These are phyloP conservation scores for Geodia barretti DNA, from an alignment of 37 sponge, comb jelly and placozoan genomes.

Conservation along the genomic window DNA sequence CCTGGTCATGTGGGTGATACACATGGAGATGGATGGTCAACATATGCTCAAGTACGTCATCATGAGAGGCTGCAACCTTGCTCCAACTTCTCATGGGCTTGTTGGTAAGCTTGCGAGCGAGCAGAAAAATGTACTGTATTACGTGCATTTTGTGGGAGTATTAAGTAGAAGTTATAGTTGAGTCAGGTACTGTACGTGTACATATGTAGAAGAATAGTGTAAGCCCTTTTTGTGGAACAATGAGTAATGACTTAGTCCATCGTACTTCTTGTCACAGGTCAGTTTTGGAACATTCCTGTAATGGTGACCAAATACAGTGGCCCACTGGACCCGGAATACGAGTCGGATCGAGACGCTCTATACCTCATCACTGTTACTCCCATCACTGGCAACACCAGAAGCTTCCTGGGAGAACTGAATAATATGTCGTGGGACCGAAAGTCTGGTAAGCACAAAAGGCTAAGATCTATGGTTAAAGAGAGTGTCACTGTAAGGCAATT, in stretches of 20 bases:
- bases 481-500: too few relatives aligned
- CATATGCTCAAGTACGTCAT: constrained; percentile 24
- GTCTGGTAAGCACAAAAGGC: background rate
- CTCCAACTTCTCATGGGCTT: constrained; percentile 53
- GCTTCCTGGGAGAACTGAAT: background rate
- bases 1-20: constrained; percentile 78
- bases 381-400: background rate
- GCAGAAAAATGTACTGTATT: background rate
- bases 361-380: background rate
- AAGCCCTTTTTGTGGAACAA: too few relatives aligned
- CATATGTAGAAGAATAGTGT: too few relatives aligned
- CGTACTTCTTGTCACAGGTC: too few relatives aligned
- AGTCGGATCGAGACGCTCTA: background rate
- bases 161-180: too few relatives aligned
- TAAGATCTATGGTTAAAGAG: background rate
- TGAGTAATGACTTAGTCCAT: too few relatives aligned
- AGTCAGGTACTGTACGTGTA: background rate
- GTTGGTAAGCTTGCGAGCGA: constrained; percentile 12
- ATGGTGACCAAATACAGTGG: constrained; percentile 4
- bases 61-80: constrained; percentile 24
- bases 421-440: background rate
- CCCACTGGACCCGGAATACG: background rate
- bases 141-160: too few relatives aligned
- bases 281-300: constrained; percentile 81
- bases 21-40: background rate